Conservation (phyloP, 2,113 vertebrate species). For the Ageneiosus marmoratus region DNA sequence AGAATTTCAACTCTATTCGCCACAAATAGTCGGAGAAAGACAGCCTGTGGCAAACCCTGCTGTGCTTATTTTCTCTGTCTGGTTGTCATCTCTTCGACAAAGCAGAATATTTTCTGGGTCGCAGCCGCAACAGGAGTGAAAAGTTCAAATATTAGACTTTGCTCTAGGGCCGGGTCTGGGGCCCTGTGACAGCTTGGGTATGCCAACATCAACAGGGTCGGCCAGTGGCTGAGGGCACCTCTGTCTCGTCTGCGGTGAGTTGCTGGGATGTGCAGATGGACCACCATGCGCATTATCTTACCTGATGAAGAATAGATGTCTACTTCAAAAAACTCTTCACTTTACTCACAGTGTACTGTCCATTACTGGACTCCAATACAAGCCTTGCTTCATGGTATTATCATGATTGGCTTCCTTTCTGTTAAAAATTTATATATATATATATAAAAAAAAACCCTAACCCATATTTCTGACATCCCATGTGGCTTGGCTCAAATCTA, state of each 20-base stretch:
- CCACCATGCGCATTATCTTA: neutral
- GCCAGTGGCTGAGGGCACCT: constrained; percentile 63
- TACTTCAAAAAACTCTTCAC: neutral
- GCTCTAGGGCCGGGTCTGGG: constrained; percentile 59
- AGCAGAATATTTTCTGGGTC: constrained; percentile 65
- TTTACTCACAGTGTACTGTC: neutral
- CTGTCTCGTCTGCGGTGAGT: constrained; percentile 76
- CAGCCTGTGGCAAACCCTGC: constrained; percentile 16
- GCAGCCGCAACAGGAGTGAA: constrained; percentile 72
- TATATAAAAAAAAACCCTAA: too few relatives aligned
- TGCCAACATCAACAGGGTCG: constrained; percentile 72
- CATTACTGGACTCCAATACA: neutral
- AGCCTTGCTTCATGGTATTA: neutral
- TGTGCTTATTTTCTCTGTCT: constrained; percentile 55
- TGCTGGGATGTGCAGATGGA: constrained; percentile 55
- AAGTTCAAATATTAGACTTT: constrained; percentile 84
- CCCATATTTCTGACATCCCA: neutral
- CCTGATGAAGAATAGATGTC: neutral
- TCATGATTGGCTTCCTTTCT: neutral
- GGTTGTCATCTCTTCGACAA: constrained; percentile 56
- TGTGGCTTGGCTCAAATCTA: neutral
- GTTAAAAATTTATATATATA: too few relatives aligned
- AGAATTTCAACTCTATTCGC: constrained; percentile 38
- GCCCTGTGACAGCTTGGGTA: constrained; percentile 56
- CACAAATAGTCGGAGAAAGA: constrained; percentile 17